Evolutionary conservation across 2,888 invertebrate species (phyloP).

Genomic region (Muscina levida): DNA sequence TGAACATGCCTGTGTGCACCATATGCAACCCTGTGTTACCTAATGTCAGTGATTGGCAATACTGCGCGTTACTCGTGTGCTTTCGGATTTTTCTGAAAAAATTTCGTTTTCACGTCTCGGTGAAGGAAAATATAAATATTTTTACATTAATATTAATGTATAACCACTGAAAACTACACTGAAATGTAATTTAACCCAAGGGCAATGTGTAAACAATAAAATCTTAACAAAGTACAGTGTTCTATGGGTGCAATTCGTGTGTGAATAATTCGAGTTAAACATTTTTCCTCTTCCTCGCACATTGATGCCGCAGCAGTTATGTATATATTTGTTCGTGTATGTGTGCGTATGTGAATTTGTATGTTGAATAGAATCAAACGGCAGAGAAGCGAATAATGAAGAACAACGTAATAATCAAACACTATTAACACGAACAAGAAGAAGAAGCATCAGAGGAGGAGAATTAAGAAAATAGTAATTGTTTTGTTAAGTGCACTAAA

Average conservation of each 20-base stretch:
- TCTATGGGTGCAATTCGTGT: constrained; percentile 46
- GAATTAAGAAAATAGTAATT: constrained; percentile 23
- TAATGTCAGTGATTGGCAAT: constrained; percentile 58
- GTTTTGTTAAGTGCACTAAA: constrained; percentile 35
- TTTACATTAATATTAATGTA: constrained; percentile 46
- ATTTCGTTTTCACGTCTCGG: constrained; percentile 66
- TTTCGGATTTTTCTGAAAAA: constrained; percentile 68
- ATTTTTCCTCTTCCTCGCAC: constrained; percentile 42
- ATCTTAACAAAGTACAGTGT: constrained; percentile 24
- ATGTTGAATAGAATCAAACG: constrained; percentile 52
- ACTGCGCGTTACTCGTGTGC: constrained; percentile 66
- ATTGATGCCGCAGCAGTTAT: constrained; percentile 65
- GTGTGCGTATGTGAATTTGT: constrained; percentile 46
- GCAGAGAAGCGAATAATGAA: constrained; percentile 58
- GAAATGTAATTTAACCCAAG: constrained; percentile 41
- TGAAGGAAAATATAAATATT: constrained; percentile 59
- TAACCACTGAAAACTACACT: constrained; percentile 39
- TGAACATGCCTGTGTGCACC: no score
- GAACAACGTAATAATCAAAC: constrained; percentile 61
- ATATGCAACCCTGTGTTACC: no score
- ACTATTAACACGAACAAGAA: constrained; percentile 48
- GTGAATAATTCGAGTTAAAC: constrained; percentile 59
- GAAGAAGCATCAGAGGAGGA: constrained; percentile 22
- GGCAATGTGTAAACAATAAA: constrained; percentile 13
- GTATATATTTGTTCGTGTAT: constrained; percentile 53